Evolutionary conservation across 2,113 vertebrate genomes (phyloP).

Genomic region (Zosterops japonicus): DNA sequence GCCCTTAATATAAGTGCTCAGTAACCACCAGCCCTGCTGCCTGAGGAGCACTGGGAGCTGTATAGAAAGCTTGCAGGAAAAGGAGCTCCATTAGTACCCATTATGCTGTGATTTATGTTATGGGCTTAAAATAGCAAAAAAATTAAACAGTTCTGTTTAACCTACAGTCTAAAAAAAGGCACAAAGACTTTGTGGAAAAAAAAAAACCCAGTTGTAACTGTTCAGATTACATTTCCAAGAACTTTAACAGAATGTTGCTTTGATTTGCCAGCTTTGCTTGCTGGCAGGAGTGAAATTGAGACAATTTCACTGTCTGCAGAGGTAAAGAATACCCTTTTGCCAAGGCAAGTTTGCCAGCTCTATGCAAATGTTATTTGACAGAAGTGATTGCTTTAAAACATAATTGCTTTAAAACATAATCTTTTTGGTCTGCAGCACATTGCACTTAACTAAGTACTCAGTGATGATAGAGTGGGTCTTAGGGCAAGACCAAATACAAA

Average conservation of each 20-base stretch:
- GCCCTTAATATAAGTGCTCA: constrained; percentile 64
- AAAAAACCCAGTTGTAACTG: background rate
- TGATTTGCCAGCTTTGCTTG: constrained; percentile 34
- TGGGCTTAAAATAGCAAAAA: constrained; percentile 47
- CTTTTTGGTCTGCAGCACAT: constrained; percentile 73
- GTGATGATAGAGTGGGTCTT: constrained; percentile 55
- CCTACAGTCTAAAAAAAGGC: constrained; percentile 72
- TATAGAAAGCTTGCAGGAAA: constrained; percentile 33
- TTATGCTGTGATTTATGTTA: constrained; percentile 32
- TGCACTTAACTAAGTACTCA: constrained; percentile 43
- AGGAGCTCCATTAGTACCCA: constrained; percentile 11
- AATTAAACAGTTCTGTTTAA: constrained; percentile 6
- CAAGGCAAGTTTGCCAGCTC: constrained; percentile 11
- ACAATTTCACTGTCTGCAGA: constrained; percentile 36
- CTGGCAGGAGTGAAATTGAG: constrained; percentile 43
- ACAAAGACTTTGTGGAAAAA: constrained; percentile 47
- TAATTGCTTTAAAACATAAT: constrained; percentile 60
- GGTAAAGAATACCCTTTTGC: constrained; percentile 44
- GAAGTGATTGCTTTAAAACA: constrained; percentile 59
- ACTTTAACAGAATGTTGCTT: background rate
- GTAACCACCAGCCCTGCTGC: constrained; percentile 23
- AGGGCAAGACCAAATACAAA: constrained; percentile 50
- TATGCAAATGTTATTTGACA: constrained; percentile 44
- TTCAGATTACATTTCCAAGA: constrained; percentile 49
- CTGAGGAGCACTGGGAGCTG: constrained; percentile 9